Evolutionary conservation across 2,797 vertebrate species (phyloP).

Genomic region (Oryzias dopingdopingensis): DNA sequence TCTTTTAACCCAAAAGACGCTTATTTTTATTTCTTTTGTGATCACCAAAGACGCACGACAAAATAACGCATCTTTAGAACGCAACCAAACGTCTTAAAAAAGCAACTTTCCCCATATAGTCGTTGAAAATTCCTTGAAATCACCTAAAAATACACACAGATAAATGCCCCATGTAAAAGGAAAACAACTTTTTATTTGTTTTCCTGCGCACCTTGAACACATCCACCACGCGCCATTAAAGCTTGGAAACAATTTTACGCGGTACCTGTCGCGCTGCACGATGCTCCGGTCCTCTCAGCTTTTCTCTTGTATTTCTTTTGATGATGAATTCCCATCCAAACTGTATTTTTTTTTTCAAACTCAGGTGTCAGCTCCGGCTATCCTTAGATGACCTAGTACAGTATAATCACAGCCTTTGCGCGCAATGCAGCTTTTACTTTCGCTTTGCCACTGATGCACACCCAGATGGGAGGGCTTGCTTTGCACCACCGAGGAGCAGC

Average conservation of each 20-base stretch:
- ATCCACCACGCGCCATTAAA: accelerated
- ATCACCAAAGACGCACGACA: background rate
- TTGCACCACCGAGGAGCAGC: background rate
- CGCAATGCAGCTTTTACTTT: slow-evolving; percentile 37
- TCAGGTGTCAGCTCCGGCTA: background rate
- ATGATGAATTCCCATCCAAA: background rate
- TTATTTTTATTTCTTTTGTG: background rate
- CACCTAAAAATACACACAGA: background rate
- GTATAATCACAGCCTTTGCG: accelerated
- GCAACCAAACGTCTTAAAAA: background rate
- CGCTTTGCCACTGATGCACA: slow-evolving; percentile 11
- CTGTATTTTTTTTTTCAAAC: too few relatives aligned
- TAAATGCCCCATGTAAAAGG: background rate
- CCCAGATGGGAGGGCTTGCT: accelerated
- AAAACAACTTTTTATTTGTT: too few relatives aligned
- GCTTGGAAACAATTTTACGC: background rate
- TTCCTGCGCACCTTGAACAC: background rate
- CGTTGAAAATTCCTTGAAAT: background rate
- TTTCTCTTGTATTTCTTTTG: background rate
- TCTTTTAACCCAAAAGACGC: background rate
- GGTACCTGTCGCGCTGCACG: slow-evolving; percentile 25
- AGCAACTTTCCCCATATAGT: background rate
- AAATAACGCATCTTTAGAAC: background rate
- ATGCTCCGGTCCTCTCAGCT: background rate
- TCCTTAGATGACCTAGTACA: background rate